Conservation (phyloP, 2,113 vertebrate species). For the Nesoenas mayeri region DNA sequence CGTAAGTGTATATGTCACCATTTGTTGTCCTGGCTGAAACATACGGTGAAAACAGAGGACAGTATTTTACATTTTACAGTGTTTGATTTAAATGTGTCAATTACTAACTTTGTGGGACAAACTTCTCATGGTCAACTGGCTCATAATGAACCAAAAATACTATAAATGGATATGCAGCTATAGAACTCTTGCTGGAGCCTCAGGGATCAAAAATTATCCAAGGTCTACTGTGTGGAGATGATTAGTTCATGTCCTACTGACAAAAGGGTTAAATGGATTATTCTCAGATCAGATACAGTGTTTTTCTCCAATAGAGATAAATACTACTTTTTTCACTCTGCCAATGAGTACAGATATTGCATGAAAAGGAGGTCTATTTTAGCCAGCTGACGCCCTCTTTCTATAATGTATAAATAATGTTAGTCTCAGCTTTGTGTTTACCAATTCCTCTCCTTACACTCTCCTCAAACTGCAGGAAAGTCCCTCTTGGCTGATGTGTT, state of each 20-base stretch:
- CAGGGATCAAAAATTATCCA: background rate
- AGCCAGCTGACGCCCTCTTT: background rate
- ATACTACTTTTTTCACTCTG: background rate
- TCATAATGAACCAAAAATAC: background rate
- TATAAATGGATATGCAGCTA: background rate
- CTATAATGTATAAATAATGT: background rate
- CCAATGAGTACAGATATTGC: background rate
- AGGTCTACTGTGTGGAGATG: background rate
- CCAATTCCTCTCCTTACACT: background rate
- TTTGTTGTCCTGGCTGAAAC: background rate
- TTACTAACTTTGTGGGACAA: background rate
- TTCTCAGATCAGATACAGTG: background rate
- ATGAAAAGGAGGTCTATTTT: background rate
- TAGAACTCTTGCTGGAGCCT: background rate
- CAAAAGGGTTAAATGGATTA: background rate
- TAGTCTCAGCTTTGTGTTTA: background rate
- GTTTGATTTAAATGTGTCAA: background rate
- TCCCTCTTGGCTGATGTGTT: background rate
- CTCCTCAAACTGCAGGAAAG: background rate
- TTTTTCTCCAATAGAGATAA: background rate
- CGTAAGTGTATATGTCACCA: rapidly evolving
- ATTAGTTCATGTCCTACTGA: background rate
- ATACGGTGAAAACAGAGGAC: background rate
- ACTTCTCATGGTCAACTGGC: background rate
- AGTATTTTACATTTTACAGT: background rate